Percentiles rank a stretch among this genome's conserved stretches.
Conservation (phyloP, 2,113 vertebrate genomes). For the Illadopsis cleaveri region DNA sequence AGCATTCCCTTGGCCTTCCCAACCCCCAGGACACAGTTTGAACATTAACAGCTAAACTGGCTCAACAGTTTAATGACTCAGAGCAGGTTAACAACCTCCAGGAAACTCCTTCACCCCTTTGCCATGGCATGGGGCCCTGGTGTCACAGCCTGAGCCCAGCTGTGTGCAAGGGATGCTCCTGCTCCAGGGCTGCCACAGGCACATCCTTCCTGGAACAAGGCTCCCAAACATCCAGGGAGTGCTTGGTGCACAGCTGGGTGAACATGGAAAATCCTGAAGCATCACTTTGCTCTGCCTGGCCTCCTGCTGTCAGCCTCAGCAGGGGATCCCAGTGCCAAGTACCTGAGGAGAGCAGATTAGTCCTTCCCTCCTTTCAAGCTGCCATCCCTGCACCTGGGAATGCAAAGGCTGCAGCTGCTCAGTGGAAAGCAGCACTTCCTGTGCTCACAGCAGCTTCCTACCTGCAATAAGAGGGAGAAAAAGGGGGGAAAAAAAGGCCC, state of each 20-base stretch:
- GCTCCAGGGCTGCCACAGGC: not conserved
- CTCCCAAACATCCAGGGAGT: not conserved
- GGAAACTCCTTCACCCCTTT: not conserved
- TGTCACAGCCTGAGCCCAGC: not conserved
- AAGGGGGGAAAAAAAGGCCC: not conserved
- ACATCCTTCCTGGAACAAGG: not conserved
- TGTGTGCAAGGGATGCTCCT: not conserved
- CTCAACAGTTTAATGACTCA: not conserved
- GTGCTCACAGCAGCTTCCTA: not conserved
- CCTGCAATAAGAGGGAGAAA: not conserved
- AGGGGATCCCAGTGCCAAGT: not conserved
- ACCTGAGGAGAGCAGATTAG: not conserved
- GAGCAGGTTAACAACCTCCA: not conserved
- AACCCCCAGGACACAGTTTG: not conserved
- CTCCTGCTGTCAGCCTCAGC: not conserved
- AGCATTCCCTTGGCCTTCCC: not conserved
- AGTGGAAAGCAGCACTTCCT: not conserved
- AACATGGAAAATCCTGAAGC: not conserved
- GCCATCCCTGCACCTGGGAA: not conserved
- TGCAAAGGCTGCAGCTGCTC: not conserved
- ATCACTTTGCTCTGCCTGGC: not conserved
- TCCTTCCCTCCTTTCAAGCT: not conserved
- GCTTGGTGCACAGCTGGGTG: not conserved
- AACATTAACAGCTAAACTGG: not conserved
- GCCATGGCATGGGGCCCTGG: accelerated